These are phyloP conservation scores for Heliocidaris erythrogramma DNA, from an alignment of 35 echinoderm and acorn worm species.

Conservation along the genomic window DNA sequence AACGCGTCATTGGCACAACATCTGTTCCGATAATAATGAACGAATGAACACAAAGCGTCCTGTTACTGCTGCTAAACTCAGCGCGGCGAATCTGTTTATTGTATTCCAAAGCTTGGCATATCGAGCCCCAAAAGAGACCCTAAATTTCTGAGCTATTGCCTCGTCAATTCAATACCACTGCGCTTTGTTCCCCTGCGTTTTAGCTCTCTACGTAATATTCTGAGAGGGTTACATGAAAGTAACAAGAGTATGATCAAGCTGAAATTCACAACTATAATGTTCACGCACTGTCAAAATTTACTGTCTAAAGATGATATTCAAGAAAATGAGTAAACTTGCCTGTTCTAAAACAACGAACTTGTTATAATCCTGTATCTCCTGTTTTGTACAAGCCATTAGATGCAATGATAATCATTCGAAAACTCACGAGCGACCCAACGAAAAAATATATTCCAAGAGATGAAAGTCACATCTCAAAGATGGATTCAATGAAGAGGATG, in stretches of 20 bases:
- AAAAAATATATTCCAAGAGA: neutral
- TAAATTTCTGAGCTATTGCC: constrained; percentile 1
- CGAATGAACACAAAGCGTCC: neutral
- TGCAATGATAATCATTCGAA: neutral
- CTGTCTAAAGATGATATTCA: neutral
- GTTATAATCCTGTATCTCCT: neutral
- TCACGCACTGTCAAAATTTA: neutral
- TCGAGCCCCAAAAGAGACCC: neutral
- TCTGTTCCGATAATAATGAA: neutral
- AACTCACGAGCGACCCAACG: neutral
- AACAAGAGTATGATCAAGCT: neutral
- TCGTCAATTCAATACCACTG: neutral
- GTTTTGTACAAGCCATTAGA: neutral
- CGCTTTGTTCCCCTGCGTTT: neutral
- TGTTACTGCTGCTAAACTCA: neutral
- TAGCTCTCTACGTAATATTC: neutral
- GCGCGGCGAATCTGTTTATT: constrained; percentile 10
- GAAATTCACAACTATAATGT: neutral
- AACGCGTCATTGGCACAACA: neutral
- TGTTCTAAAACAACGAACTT: neutral
- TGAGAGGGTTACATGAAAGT: neutral
- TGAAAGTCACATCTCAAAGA: neutral
- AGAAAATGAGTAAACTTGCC: neutral
- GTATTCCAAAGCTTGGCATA: constrained; percentile 16
- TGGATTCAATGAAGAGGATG: neutral